Evolutionary conservation across 2,113 vertebrate genomes (phyloP).

Genomic region (Callocephalon fimbriatum): DNA sequence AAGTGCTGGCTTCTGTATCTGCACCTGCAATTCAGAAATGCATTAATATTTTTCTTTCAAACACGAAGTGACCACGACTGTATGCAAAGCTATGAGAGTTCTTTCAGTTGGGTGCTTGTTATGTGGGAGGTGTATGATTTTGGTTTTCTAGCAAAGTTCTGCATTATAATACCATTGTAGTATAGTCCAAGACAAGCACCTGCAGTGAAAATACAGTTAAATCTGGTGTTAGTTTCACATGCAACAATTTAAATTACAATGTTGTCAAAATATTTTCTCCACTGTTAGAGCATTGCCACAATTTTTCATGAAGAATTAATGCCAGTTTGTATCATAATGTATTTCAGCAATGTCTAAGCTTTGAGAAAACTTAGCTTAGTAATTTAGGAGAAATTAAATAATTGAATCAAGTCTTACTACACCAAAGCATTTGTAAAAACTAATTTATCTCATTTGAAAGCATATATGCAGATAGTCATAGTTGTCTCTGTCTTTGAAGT

Average conservation of each 20-base stretch:
- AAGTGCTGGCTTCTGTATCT: background rate
- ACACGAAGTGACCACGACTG: background rate
- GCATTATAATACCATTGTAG: background rate
- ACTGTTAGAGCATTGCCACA: background rate
- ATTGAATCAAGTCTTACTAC: background rate
- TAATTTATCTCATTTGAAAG: background rate
- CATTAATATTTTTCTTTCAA: background rate
- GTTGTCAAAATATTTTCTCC: background rate
- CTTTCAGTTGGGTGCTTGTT: background rate
- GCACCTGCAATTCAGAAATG: background rate
- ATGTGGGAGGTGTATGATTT: background rate
- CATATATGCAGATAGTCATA: background rate
- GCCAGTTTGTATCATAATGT: background rate
- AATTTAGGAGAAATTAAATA: background rate
- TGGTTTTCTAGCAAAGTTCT: background rate
- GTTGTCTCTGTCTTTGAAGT: background rate
- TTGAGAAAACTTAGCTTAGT: background rate
- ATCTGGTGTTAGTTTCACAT: background rate
- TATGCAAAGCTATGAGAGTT: background rate
- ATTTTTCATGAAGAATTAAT: background rate
- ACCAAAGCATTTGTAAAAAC: background rate
- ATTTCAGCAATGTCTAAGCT: background rate
- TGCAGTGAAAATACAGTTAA: background rate
- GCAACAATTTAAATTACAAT: background rate
- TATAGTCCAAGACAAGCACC: background rate